Conservation (phyloP, 2,888 invertebrate species). For the Tachina grossa region DNA sequence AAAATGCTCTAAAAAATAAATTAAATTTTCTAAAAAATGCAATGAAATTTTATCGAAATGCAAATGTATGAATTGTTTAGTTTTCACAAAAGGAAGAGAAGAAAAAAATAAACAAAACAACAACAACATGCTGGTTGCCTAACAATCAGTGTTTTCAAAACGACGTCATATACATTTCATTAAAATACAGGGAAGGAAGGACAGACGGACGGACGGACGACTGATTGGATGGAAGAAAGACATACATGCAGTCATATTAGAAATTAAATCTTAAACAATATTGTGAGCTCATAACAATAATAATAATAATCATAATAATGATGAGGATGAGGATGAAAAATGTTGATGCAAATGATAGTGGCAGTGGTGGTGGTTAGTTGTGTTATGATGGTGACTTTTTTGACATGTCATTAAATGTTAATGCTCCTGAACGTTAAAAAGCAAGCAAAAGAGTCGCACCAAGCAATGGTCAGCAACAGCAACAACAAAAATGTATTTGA, state of each 20-base stretch:
- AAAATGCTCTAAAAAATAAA: conserved; percentile 26
- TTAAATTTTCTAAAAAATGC: conserved; percentile 45
- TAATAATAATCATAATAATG: conserved; percentile 4
- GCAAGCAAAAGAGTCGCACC: conserved; percentile 1
- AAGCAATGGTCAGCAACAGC: not conserved
- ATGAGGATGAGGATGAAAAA: conserved; percentile 7
- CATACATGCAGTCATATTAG: conserved; percentile 27
- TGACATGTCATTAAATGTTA: conserved; percentile 67
- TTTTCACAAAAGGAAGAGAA: conserved; percentile 2
- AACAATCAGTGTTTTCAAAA: conserved; percentile 19
- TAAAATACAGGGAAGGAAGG: not conserved
- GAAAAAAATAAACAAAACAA: not conserved
- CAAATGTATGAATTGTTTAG: conserved; percentile 18
- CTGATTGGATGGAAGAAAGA: too few relatives aligned
- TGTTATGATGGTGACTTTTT: conserved; percentile 63
- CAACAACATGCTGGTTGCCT: conserved; percentile 49
- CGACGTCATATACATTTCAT: not conserved
- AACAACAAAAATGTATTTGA: not conserved
- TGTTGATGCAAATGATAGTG: conserved; percentile 24
- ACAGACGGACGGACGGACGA: not conserved
- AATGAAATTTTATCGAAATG: conserved; percentile 31
- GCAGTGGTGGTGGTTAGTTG: conserved; percentile 21
- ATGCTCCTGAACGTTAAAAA: conserved; percentile 66
- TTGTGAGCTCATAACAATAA: conserved; percentile 13
- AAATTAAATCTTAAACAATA: conserved; percentile 52